phyloP scores from a whole-genome alignment of 2,113 vertebrate genomes.

The Piprites chloris region DNA sequence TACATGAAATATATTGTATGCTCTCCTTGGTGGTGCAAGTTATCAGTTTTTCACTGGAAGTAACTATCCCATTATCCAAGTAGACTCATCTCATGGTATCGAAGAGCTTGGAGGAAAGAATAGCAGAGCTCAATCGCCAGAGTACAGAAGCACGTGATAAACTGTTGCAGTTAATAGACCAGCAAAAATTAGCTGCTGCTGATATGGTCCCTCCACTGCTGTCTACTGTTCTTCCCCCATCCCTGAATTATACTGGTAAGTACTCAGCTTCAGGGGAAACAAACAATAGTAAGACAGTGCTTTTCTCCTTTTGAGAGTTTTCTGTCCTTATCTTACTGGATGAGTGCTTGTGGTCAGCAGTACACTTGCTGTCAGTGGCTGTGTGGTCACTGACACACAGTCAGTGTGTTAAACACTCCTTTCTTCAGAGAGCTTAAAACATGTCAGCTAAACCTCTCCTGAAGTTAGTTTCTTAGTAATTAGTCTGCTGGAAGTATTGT shows the following conservation, averaged over 20 bases:
- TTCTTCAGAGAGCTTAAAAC: neutral
- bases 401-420: neutral
- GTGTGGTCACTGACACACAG: too few relatives aligned
- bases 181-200: conserved; percentile 77
- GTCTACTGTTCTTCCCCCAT: conserved; percentile 70
- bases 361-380: neutral
- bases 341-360: neutral
- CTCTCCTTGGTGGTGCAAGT: neutral
- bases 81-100: conserved; percentile 39
- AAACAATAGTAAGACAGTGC: neutral
- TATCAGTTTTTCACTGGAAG: neutral
- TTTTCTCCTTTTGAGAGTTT: neutral
- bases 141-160: conserved; percentile 84
- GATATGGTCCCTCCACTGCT: conserved; percentile 47
- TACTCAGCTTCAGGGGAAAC: neutral
- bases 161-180: conserved; percentile 86
- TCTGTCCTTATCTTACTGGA: neutral
- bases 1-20: neutral
- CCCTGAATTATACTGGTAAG: conserved; percentile 62
- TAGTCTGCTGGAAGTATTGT: neutral
- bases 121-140: conserved; percentile 88
- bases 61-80: neutral
- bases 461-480: neutral
- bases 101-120: conserved; percentile 81
- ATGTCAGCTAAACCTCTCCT: neutral